Percentiles rank a stretch among this genome's conserved stretches.
Conservation (phyloP, 2,888 invertebrate species). For the Dermolepida albohirtum region DNA sequence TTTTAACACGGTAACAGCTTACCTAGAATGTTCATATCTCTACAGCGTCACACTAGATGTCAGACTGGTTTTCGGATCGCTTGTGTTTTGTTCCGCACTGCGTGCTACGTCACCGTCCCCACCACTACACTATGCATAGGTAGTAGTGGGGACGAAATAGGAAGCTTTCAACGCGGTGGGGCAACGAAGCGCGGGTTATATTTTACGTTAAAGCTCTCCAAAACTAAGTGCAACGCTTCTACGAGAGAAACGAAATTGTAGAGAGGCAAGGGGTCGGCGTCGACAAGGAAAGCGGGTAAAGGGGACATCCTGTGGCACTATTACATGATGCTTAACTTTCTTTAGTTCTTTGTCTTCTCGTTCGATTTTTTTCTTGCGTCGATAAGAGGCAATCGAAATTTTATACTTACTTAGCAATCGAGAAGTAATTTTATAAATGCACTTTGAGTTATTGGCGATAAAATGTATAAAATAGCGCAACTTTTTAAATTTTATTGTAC, state of each 20-base stretch:
- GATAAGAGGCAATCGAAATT: constrained; percentile 32
- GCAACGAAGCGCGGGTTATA: constrained; percentile 15
- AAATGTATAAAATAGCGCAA: neutral
- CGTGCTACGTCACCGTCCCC: constrained; percentile 63
- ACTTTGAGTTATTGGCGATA: neutral
- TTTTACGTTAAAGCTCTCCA: constrained; percentile 47
- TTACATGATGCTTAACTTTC: constrained; percentile 39
- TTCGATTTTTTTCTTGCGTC: constrained; percentile 1
- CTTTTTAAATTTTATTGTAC: neutral
- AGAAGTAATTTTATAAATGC: constrained; percentile 6
- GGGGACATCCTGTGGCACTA: constrained; percentile 35
- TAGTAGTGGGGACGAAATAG: constrained; percentile 43
- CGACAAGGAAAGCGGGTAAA: constrained; percentile 35
- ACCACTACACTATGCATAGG: constrained; percentile 42
- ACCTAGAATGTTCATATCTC: constrained; percentile 67
- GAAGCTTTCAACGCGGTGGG: constrained; percentile 45
- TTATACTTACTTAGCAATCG: constrained; percentile 21
- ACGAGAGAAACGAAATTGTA: constrained; percentile 35
- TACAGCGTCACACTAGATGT: constrained; percentile 65
- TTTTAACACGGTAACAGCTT: constrained; percentile 55
- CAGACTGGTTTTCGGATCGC: constrained; percentile 62
- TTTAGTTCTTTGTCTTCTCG: constrained; percentile 16
- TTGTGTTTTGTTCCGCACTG: constrained; percentile 66
- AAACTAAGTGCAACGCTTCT: constrained; percentile 50
- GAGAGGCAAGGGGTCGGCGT: constrained; percentile 9